Base-by-base conservation (phyloP, 2,113 vertebrate genomes). In the Oryctolagus cuniculus region DNA sequence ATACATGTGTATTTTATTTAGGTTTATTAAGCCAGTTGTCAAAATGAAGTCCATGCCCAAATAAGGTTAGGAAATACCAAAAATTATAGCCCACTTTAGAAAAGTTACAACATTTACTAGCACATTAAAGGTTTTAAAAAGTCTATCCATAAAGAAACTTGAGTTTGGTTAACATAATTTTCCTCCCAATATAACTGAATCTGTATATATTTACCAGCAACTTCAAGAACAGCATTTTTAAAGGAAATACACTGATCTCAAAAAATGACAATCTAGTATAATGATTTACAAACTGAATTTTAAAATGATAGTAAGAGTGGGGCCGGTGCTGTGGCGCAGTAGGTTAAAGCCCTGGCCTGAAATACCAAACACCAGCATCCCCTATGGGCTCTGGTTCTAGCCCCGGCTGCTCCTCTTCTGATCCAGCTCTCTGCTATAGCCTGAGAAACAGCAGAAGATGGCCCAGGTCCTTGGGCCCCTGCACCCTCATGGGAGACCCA, bases 151-250 rank as follows among this genome's bases (percentile, higher is more conserved):
- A 64, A 78, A 91, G 13, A 85, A 77, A 89, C 72, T 82, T 78
- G 34, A 90, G 12, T 87, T 75, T 85, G 31, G 69, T 12, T 73
- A 90, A 81, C 34, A 79, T 61, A 92, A 64, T 10, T 81, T 38
- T 55, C 66, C 77, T 38, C 25, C 81, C 58, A 83, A 55, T 93
- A 24, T 67, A 87, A 55, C 3, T 74, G n/a, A 93, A 86, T 81
- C 49, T 89, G 4, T 89, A 15, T 91, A 16, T 63, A 16, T 70
- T 88, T 87, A 90, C 31, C 11, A 88, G 31, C n/a, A 87, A 81
- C 66, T 84, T 94, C 34, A 86, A 27, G 29, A 91, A 86, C 24
- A 77, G 80, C 38, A 4, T 55, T 95, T 95, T 91, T 81, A 94
- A 87, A 66, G 22, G 36, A 81, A 93, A 90, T 64, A 87, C 3